A percentile compares a stretch with the other conserved stretches of the same genome.
phyloP scores from a whole-genome alignment of 2,888 invertebrate species.

The Cheilosia grossa region DNA sequence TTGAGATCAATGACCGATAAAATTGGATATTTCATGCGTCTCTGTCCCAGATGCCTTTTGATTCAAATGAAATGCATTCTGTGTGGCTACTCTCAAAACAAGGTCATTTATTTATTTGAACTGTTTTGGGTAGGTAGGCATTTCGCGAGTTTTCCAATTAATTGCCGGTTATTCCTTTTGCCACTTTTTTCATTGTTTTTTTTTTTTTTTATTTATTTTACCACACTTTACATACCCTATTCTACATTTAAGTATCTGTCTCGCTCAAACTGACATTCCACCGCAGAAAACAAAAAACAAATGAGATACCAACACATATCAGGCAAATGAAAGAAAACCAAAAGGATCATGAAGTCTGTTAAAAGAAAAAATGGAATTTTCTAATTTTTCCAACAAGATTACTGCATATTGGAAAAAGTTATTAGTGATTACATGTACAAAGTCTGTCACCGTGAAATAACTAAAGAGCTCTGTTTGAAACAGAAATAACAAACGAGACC shows the following conservation, averaged over 20 bases:
- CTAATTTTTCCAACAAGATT: constrained; percentile 15
- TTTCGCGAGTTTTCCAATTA: constrained; percentile 39
- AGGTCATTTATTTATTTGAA: constrained; percentile 23
- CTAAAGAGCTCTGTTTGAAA: neutral
- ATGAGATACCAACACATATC: constrained; percentile 52
- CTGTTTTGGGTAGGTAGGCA: neutral
- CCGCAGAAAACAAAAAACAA: constrained; percentile 25
- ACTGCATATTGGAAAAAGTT: neutral
- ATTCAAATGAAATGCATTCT: neutral
- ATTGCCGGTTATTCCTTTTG: constrained; percentile 50
- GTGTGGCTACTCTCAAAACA: constrained; percentile 6
- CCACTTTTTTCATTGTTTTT: constrained; percentile 28
- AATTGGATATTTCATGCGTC: neutral
- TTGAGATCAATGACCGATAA: too few relatives aligned
- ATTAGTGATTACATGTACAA: neutral
- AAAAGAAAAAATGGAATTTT: constrained; percentile 28
- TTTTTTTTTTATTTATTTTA: constrained; percentile 21
- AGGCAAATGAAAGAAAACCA: constrained; percentile 34
- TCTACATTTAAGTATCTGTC: neutral
- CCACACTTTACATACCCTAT: constrained; percentile 33
- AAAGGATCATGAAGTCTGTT: constrained; percentile 30
- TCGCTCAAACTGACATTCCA: constrained; percentile 31
- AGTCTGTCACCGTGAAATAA: neutral
- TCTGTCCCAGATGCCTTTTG: neutral
- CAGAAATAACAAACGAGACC: neutral